Base-by-base conservation (phyloP, 92 coral and sea anemone species). In the Heteractis magnifica region DNA sequence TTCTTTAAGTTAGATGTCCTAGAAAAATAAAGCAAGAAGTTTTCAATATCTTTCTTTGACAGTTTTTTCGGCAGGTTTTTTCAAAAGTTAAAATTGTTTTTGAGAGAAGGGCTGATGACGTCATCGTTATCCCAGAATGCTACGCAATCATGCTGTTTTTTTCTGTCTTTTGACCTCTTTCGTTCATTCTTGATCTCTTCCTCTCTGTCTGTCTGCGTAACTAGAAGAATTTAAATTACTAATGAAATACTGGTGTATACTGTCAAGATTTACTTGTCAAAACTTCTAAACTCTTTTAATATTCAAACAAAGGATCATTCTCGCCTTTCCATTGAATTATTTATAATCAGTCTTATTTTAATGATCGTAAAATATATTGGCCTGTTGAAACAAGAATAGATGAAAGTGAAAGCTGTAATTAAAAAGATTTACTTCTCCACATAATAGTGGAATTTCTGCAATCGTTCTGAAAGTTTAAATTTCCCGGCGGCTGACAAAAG, bases 111-210 rank as follows among this genome's bases (percentile, higher is more conserved):
- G 34, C 64, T 70, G 52, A 77, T 74, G 79, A 82, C 86, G 86
- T 82, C 86, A 82, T 58, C 56, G 41, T 11, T 53, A 26, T 74
- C 80, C 86, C 86, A 82, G 86, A 75, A 82, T 18, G 72, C 49
- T 70, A 41, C 50, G 51, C 86, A 65, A 76, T 51, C 76, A 58
- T 44, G 18, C 19, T 53, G 49, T 20, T 20, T 21, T n/a, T 58
- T 23, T 56, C 52, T 51, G 23, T 20, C n/a, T 19, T 23, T 59
- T 2, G 3, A 34, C 44, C 0, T 51, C 82, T 56, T 78, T 15
- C 11, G 15, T 78, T 78, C 51, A 41, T 48, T 15, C 48, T 53
- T 48, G 10, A 0, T 55, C 53, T 41, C 81, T 78, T 51, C 9
- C 9, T 55, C 4, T 78, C 16, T 11, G 16, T 15, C 44, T 34